Conservation (phyloP, 2,113 vertebrate species). For the Nibea coibor region DNA sequence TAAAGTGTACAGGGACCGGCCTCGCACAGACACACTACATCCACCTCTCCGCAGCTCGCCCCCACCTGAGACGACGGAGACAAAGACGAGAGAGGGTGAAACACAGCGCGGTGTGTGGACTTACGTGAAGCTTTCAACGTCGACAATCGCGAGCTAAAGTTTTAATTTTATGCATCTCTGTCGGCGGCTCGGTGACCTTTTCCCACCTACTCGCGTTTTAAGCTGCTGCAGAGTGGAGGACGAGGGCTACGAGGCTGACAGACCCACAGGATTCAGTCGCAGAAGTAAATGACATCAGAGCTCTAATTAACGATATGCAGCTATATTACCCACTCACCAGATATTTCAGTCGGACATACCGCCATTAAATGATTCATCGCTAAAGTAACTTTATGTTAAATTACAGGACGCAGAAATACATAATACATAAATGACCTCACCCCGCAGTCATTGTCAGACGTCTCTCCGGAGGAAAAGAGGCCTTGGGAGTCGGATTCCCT, state of each 20-base stretch:
- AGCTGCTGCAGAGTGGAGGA: conserved; percentile 28
- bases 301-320: background rate
- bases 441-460: conserved; percentile 81
- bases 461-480: conserved; percentile 79
- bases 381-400: background rate
- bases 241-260: background rate
- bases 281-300: conserved; percentile 7
- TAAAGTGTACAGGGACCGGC: conserved; percentile 68
- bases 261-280: conserved; percentile 16
- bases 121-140: background rate
- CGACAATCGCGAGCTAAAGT: background rate
- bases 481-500: conserved; percentile 74
- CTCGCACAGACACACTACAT: conserved; percentile 73
- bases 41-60: conserved; percentile 68
- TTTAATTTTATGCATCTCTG: background rate
- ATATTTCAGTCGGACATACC: background rate
- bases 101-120: conserved; percentile 18
- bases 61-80: conserved; percentile 69
- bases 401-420: too few relatives aligned
- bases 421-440: conserved; percentile 61
- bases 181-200: conserved; percentile 5
- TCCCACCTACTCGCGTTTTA: conserved; percentile 38
- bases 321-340: background rate
- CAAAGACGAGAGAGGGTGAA: conserved; percentile 37
- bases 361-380: background rate